A percentile compares a stretch with the other conserved stretches of the same genome.
phyloP scores from a whole-genome alignment of 1,140 invertebrate genomes.

The Piezodorus guildinii region DNA sequence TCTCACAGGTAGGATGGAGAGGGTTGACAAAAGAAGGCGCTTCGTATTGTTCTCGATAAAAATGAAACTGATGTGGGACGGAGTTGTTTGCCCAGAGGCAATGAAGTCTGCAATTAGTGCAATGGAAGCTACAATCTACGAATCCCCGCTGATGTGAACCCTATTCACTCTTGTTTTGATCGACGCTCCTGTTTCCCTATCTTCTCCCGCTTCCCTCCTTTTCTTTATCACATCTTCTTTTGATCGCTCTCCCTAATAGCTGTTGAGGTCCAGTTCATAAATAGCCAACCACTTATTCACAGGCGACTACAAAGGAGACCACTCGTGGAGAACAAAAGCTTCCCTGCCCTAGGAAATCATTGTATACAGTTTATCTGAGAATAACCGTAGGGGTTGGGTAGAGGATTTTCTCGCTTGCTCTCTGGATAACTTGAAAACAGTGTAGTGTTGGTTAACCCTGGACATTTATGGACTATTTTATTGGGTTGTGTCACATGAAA shows the following conservation, averaged over 20 bases:
- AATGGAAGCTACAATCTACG: constrained; percentile 8
- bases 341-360: too few species aligned
- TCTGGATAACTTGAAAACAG: too few species aligned
- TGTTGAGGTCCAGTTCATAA: not conserved
- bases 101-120: constrained; percentile 7
- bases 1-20: not conserved
- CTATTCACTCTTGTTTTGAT: constrained; percentile 7
- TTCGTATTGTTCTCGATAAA: not conserved
- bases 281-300: too few species aligned
- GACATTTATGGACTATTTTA: too few species aligned
- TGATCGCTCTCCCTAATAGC: constrained; percentile 6
- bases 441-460: too few species aligned
- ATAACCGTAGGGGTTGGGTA: too few species aligned
- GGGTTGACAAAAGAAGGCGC: not conserved
- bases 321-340: too few species aligned
- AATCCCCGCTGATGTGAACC: constrained; percentile 9
- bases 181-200: not conserved
- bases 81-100: not conserved
- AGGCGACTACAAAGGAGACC: too few species aligned
- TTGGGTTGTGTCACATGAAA: too few species aligned
- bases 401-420: too few species aligned
- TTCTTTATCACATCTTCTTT: not conserved
- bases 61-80: not conserved
- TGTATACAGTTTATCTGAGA: too few species aligned
- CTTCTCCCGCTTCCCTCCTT: not conserved